A percentile compares a stretch with the other conserved stretches of the same genome.
Conservation (phyloP, 2,113 vertebrate genomes). For the Emydura subglobosa region DNA sequence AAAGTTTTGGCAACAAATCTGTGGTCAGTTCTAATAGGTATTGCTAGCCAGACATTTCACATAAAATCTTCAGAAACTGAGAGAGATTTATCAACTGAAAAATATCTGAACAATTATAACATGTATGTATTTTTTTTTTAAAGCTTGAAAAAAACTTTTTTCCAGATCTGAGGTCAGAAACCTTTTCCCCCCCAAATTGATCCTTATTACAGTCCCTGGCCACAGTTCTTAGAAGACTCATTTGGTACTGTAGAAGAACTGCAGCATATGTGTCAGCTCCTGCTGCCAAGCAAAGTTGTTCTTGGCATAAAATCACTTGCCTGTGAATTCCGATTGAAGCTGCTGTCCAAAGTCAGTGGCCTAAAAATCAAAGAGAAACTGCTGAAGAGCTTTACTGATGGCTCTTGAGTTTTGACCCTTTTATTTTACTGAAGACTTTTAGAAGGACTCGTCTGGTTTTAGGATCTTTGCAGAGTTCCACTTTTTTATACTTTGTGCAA, state of each 20-base stretch:
- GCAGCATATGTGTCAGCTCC: conserved; percentile 25
- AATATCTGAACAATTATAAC: background rate
- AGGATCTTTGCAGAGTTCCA: conserved; percentile 2
- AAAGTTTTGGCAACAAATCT: background rate
- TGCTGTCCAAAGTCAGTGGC: conserved; percentile 39
- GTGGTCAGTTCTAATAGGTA: background rate
- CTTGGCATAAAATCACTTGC: conserved; percentile 61
- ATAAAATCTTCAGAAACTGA: background rate
- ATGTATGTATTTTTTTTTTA: background rate
- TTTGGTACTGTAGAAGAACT: conserved; percentile 20
- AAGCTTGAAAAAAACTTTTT: conserved; percentile 14
- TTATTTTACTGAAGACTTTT: conserved; percentile 9
- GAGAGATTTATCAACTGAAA: background rate
- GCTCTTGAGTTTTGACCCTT: background rate
- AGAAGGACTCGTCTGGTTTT: background rate
- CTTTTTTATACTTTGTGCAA: conserved; percentile 19
- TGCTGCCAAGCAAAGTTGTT: conserved; percentile 65
- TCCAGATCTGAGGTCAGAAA: conserved; percentile 33
- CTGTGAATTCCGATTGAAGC: conserved; percentile 53
- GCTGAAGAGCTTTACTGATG: conserved; percentile 10
- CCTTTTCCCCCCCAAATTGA: conserved; percentile 10
- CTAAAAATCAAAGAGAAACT: conserved; percentile 51
- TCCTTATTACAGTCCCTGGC: conserved; percentile 37
- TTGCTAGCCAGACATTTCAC: background rate
- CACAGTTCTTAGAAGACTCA: conserved; percentile 62